Evolutionary conservation across 2,797 vertebrate genomes (phyloP), one percentile per base, ranked within the genome.

Genomic region (Sebastes cheni): DNA sequence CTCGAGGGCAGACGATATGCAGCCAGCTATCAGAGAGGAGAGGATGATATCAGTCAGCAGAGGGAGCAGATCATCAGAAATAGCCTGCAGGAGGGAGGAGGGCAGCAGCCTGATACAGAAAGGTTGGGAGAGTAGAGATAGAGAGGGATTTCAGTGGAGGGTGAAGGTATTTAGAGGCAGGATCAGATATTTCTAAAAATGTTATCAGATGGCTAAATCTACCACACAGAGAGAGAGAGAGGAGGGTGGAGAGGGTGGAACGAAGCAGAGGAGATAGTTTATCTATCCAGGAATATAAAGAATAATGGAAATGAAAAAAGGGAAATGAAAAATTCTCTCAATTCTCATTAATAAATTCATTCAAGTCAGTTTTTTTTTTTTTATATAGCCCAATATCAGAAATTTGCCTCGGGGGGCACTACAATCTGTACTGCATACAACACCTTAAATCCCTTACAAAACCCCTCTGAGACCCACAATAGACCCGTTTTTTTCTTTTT

Each of bases 41-140:
- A 1, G 20, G 72, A 85, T 86, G 62, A 34, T 77, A 82, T 83
- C 80, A 79, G 86, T 75, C 82, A 72, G 77, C 76, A 82, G 85
- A 76, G 69, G 81, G 78, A 84, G 86, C 81, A 79, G 78, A 69
- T 74, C 67, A 80, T 42, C 83, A 75, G 80, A 30, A 67, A 70
- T 12, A 74, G 84, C 77, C 72, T 1, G 36, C 18, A 60, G 79
- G 59, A 65, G 29, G 66, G 32, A 68, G 60, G 36, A 52, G 62
- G 61, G 20, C 50, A 42, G 70, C 46, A 80, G 58, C 22, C 59
- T 70, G 12, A 75, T 20, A 46, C 67, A 77, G 46, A 23, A 10
- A 54, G 67, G 67, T 75, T 58, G 36, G 58, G 23, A 6, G 30
- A 12, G 22, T 14, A 13, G 30, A 87, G 74, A 73, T 30, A 3